A percentile compares a stretch with the other conserved stretches of the same genome.
phyloP scores from a whole-genome alignment of 2,113 vertebrate species.

The Bungarus multicinctus region DNA sequence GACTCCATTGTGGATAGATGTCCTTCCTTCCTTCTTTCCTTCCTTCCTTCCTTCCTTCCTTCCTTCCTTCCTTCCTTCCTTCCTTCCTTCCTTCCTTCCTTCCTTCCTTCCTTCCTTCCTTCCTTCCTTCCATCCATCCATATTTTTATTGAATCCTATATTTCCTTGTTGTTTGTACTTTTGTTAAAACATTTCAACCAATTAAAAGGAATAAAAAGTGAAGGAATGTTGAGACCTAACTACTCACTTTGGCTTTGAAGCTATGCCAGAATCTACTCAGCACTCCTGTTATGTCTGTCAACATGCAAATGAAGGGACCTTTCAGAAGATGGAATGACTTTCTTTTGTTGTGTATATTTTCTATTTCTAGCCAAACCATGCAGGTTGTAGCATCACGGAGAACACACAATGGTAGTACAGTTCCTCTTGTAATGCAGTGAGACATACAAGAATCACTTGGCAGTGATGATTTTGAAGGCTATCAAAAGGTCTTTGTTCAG shows the following conservation, averaged over 20 bases:
- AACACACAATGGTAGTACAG: conserved; percentile 16
- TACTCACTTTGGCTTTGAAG: neutral
- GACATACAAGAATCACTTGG: conserved; percentile 48
- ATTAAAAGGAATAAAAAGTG: neutral
- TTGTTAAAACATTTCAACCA: neutral
- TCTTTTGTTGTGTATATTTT: neutral
- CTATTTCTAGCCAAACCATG: neutral
- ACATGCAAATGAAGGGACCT: conserved; percentile 14
- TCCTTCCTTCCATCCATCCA: neutral
- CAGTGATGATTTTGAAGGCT: conserved; percentile 36
- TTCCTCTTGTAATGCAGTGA: conserved; percentile 33
- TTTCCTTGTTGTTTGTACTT: neutral
- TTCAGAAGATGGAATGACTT: conserved; percentile 24
- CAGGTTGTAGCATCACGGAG: conserved; percentile 4
- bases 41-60: neutral
- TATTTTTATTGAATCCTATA: neutral
- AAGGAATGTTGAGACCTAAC: neutral
- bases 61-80: no score
- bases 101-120: no score
- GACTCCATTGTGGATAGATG: neutral
- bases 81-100: no score
- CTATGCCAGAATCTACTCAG: neutral
- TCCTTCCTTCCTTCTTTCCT: neutral
- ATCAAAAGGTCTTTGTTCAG: conserved; percentile 60
- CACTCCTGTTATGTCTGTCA: conserved; percentile 24